These are phyloP conservation scores for Synanthedon myopaeformis DNA, from an alignment of 2,888 invertebrate species.

Conservation along the genomic window DNA sequence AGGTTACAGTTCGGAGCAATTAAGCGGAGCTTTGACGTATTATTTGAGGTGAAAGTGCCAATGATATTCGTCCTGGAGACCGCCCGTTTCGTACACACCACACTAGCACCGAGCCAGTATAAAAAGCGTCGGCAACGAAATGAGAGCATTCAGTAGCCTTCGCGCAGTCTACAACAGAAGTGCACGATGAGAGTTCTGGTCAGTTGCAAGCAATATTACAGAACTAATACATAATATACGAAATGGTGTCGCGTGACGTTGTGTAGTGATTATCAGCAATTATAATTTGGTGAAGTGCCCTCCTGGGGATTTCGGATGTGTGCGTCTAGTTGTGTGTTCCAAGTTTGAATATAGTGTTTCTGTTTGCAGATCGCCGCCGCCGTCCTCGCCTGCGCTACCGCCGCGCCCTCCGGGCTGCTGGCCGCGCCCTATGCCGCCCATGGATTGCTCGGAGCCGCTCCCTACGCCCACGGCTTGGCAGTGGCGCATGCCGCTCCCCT, in stretches of 20 bases:
- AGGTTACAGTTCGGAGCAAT: not conserved
- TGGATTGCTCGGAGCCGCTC: slow-evolving; percentile 30
- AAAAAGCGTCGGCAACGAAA: slow-evolving; percentile 50
- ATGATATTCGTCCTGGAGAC: slow-evolving; percentile 45
- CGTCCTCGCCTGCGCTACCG: slow-evolving; percentile 33
- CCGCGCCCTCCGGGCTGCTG: slow-evolving; percentile 12
- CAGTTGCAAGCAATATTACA: slow-evolving; percentile 25
- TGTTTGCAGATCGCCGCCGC: slow-evolving; percentile 63
- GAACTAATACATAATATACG: not conserved
- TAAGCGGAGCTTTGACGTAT: not conserved
- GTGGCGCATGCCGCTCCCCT: slow-evolving; percentile 15
- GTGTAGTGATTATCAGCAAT: not conserved
- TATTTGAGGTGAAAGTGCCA: not conserved
- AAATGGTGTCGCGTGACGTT: slow-evolving; percentile 7
- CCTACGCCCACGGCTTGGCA: slow-evolving; percentile 13
- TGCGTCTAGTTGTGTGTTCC: not conserved
- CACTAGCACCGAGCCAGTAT: slow-evolving; percentile 35
- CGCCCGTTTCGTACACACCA: slow-evolving; percentile 41
- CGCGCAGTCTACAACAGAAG: slow-evolving; percentile 68
- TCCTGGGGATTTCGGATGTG: not conserved
- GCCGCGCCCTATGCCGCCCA: slow-evolving; percentile 44
- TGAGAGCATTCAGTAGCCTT: slow-evolving; percentile 65
- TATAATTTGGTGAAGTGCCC: slow-evolving; percentile 6
- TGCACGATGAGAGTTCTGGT: slow-evolving; percentile 69
- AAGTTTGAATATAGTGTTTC: slow-evolving; percentile 16